A percentile compares a stretch with the other conserved stretches of the same genome.
These are phyloP conservation scores for Toxostoma redivivum DNA, from an alignment of 2,113 vertebrate species.

Conservation along the genomic window DNA sequence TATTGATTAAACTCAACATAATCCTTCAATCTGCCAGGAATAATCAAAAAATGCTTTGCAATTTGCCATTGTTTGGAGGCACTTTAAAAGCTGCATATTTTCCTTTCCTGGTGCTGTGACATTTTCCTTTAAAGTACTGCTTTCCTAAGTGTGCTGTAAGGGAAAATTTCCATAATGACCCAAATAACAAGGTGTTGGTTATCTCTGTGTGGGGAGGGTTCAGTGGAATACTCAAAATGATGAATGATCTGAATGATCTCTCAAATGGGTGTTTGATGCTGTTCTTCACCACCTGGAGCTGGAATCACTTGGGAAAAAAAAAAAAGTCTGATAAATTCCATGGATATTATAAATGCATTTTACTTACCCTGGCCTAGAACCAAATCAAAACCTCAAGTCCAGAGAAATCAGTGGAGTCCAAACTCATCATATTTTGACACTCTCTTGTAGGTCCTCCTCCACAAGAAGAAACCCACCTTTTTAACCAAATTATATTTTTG, in stretches of 20 bases:
- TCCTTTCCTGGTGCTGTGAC: neutral
- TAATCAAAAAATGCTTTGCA: neutral
- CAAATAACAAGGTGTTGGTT: neutral
- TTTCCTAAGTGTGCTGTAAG: neutral
- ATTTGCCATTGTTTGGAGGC: neutral
- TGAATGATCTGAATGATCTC: neutral
- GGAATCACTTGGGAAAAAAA: neutral
- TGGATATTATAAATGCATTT: neutral
- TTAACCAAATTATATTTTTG: neutral
- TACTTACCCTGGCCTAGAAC: neutral
- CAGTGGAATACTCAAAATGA: neutral
- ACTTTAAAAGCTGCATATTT: neutral
- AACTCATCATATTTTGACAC: neutral
- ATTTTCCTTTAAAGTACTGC: neutral
- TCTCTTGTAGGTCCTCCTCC: neutral
- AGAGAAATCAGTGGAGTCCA: neutral
- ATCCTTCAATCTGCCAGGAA: neutral
- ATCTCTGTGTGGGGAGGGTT: neutral
- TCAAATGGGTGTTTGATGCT: neutral
- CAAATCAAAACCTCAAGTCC: neutral
- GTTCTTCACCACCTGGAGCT: neutral
- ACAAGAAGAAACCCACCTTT: rapidly evolving
- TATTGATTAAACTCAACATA: neutral
- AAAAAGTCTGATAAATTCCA: neutral
- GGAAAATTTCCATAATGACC: neutral